These are phyloP conservation scores for Neolamprologus hecqui DNA, from an alignment of 2,113 vertebrate species.

Conservation along the genomic window DNA sequence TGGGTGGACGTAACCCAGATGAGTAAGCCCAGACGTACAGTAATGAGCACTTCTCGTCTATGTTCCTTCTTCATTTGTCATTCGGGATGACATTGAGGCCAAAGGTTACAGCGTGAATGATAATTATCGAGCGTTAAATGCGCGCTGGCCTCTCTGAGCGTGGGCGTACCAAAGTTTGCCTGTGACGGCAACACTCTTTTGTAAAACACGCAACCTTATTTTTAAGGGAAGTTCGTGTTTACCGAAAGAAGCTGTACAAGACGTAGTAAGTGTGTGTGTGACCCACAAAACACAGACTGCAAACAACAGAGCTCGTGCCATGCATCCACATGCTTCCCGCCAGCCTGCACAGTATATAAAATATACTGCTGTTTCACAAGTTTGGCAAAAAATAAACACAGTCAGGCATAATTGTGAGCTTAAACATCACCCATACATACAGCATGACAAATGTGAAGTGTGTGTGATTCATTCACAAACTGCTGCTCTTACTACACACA, in stretches of 20 bases:
- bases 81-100: constrained; percentile 22
- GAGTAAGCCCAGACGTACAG: constrained; percentile 15
- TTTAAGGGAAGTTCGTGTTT: not conserved
- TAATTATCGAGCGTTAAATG: constrained; percentile 46
- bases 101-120: constrained; percentile 23
- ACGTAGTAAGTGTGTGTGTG: not conserved
- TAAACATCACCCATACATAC: not conserved
- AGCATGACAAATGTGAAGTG: not conserved
- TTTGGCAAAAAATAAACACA: constrained; percentile 20
- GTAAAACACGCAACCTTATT: constrained; percentile 8
- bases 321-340: constrained; percentile 1
- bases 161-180: not conserved
- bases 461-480: constrained; percentile 23
- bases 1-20: not conserved
- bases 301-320: not conserved
- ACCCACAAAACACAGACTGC: not conserved
- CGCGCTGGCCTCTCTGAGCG: not conserved
- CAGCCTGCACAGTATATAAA: not conserved
- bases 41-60: constrained; percentile 44
- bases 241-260: not conserved
- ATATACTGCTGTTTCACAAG: constrained; percentile 1
- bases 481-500: not conserved
- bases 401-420: not conserved
- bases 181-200: constrained; percentile 3
- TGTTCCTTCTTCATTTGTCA: constrained; percentile 39